Conservation (phyloP, 2,113 vertebrate species). For the Leucoraja erinaceus region DNA sequence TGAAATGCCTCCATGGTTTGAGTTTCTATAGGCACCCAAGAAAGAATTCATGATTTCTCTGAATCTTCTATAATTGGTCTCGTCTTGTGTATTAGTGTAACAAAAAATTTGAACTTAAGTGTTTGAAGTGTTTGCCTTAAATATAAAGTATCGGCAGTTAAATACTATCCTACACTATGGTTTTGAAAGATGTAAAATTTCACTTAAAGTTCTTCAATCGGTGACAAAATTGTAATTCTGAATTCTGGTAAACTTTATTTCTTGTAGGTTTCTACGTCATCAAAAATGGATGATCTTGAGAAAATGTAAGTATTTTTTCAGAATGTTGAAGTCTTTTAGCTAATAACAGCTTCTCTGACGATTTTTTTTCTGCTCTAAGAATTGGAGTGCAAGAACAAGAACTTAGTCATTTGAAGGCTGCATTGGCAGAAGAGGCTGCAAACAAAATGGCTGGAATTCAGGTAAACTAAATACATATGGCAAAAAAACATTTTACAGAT, state of each 20-base stretch:
- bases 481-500: neutral
- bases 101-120: neutral
- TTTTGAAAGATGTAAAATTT: neutral
- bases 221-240: neutral
- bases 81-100: neutral
- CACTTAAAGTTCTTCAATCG: neutral
- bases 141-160: neutral
- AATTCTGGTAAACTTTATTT: neutral
- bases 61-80: neutral
- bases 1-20: neutral
- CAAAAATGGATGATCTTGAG: conserved; percentile 31
- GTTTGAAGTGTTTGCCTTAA: neutral
- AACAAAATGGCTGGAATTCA: conserved; percentile 1
- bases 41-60: neutral
- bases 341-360: neutral
- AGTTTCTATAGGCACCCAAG: neutral
- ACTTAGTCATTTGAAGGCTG: neutral
- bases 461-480: neutral
- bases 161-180: neutral
- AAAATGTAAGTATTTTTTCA: conserved; percentile 24
- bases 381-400: conserved; percentile 18
- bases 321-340: neutral
- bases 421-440: neutral
- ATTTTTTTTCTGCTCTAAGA: neutral
- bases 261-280: neutral